Base-by-base conservation (phyloP, 2,888 invertebrate species). In the Halictus quadricinctus region DNA sequence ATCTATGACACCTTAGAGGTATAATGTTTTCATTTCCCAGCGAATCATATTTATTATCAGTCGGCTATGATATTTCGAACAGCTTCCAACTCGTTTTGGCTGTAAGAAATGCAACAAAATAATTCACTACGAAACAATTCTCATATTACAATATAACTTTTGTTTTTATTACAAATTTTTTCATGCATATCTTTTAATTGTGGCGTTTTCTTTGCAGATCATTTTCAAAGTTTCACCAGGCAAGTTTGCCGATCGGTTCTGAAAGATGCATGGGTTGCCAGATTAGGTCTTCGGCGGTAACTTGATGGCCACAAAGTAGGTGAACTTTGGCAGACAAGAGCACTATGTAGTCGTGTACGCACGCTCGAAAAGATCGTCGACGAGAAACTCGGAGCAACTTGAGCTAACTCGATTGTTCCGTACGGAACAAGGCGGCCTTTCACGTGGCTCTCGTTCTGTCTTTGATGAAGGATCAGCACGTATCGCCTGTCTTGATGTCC, bases 321-420 rank as follows among this genome's bases (percentile, higher is more conserved):
- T 72, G 76, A 83, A 74, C 74, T 21, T 25, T 15, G 18, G 48
- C 5, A 46, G n/a, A 54, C 54, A 36, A 21, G 73, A 58, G 58
- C 77, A 75, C 60, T 69, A 76, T 66, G 74, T 73, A 75, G 79
- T 73, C 41, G 41, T 78, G 48, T 83, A 78, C 72, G 79, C 66
- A 76, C 79, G 79, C 77, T 75, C 81, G 84, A 76, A 86, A 85
- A 87, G 86, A 85, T 88, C 75, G 46, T 78, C 50, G 88, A 66
- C 79, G 83, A 54, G 82, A n/a, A 83, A 82, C 87, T 84, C 84
- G 73, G 54, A 21, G 87, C 78, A 86, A 88, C 84, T 90, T 86
- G 41, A 87, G 90, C 85, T 88, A 91, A 91, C 90, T 91, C 91
- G 89, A 92, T 91, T 91, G 92, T 91, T 91, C 84, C 84, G 82